Conservation (phyloP, 92 coral and sea anemone species). For the Zoanthus gigantus region DNA sequence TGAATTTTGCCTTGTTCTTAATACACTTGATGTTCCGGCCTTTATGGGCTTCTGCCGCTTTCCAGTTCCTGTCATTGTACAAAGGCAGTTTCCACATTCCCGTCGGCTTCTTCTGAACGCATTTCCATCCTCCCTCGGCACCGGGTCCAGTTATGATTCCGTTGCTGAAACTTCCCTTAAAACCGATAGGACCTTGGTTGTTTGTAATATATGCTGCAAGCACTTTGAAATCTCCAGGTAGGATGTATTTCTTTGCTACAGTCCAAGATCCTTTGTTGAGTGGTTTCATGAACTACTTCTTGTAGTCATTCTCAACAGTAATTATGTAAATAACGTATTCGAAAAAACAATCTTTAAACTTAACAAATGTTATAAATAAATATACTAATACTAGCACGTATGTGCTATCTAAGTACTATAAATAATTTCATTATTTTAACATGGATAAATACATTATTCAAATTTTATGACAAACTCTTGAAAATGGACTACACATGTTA, state of each 20-base stretch:
- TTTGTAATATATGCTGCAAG: not conserved
- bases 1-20: not conserved
- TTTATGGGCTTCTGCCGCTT: not conserved
- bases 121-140: not conserved
- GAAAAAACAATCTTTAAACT: too few relatives aligned
- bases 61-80: conserved; percentile 4
- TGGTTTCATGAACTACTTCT: not conserved
- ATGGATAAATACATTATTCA: too few relatives aligned
- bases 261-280: not conserved
- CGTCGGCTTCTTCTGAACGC: not conserved
- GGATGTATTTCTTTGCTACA: not conserved
- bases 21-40: not conserved
- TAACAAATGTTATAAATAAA: too few relatives aligned
- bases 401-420: too few relatives aligned
- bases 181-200: not conserved
- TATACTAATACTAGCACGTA: too few relatives aligned
- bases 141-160: not conserved
- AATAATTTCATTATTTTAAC: too few relatives aligned
- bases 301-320: too few relatives aligned
- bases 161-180: not conserved
- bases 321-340: too few relatives aligned
- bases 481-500: too few relatives aligned
- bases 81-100: not conserved
- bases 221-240: not conserved
- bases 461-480: too few relatives aligned